phyloP scores from a whole-genome alignment of 2,113 vertebrate species.

The Dicentrarchus labrax region DNA sequence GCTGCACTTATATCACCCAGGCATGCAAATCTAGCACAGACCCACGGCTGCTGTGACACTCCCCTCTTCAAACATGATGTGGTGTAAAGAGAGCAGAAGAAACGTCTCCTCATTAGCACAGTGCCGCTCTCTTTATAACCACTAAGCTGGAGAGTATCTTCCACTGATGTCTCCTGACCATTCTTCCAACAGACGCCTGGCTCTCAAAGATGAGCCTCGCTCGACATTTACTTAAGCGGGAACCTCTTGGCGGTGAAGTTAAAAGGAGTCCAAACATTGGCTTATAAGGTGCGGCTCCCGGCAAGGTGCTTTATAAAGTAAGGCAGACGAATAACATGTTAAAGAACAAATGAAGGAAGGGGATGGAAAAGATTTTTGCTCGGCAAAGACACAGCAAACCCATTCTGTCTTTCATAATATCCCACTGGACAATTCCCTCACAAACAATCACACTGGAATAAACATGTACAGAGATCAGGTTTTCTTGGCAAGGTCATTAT shows the following conservation, averaged over 20 bases:
- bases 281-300: slow-evolving; percentile 77
- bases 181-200: slow-evolving; percentile 41
- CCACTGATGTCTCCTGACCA: slow-evolving; percentile 32
- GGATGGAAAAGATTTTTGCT: slow-evolving; percentile 63
- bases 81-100: slow-evolving; percentile 36
- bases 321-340: slow-evolving; percentile 48
- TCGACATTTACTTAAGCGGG: slow-evolving; percentile 65
- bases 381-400: slow-evolving; percentile 67
- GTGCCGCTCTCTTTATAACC: slow-evolving; percentile 23
- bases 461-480: slow-evolving; percentile 1
- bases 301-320: slow-evolving; percentile 72
- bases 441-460: slow-evolving; percentile 43
- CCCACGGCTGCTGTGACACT: slow-evolving; percentile 11
- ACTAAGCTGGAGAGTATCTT: slow-evolving; percentile 37
- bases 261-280: slow-evolving; percentile 82
- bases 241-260: slow-evolving; percentile 66
- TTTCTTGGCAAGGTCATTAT: slow-evolving; percentile 21
- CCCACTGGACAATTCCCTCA: slow-evolving; percentile 46
- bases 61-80: slow-evolving; percentile 29
- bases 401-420: slow-evolving; percentile 64
- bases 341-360: slow-evolving; percentile 45
- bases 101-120: slow-evolving; percentile 27
- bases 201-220: slow-evolving; percentile 38
- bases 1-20: slow-evolving; percentile 46
- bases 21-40: slow-evolving; percentile 43